Evolutionary conservation across 2,113 vertebrate genomes (phyloP), one percentile per base, ranked within the genome.

Genomic region (Phocoena phocoena): DNA sequence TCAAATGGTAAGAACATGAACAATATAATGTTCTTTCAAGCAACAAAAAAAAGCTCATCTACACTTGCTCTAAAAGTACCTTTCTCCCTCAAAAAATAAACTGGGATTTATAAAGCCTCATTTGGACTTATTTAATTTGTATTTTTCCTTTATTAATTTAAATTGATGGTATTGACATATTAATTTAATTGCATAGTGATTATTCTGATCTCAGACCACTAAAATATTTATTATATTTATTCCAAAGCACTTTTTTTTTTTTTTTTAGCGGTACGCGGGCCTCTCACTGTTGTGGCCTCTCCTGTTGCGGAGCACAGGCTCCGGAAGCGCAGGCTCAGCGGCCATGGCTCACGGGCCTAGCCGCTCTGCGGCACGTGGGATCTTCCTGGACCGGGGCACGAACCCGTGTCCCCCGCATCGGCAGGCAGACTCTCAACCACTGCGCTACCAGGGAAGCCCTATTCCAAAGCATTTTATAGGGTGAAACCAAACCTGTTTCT

Each of bases 1-100:
- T 98, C 95, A 90, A 96, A 95, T 95, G 90, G 76, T 79, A 95
- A 98, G 92, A 98, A 95, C 96, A 97, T 25, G 84, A 93, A 97
- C 10, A 65, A 31, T 96, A 90, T 23, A 98, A 95, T 96, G 67
- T 79, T 98, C 97, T 97, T 97, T 98, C 88, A 97, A 97, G 95
- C 9, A 2, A 96, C 83, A 98, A 98, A 92, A 91, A 90, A 79
- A 98, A 98, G 79, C 93, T 73, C 9, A 63, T n/a, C 53, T 95
- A 81, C 41, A 97, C 94, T 92, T 94, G 58, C 47, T 97, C 3
- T n/a, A 70, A 87, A 88, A 79, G 36, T 13, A 92, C 13, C 8
- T 41, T 88, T 70, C 63, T 60, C 53, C 6, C 17, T 77, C 18
- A 68, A 94, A 93, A 63, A 47, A 44, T 28, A 60, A 77, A n/a